Evolutionary conservation across 2,888 invertebrate genomes (phyloP), one percentile per base, ranked within the genome.

Genomic region (Venusia cambrica): DNA sequence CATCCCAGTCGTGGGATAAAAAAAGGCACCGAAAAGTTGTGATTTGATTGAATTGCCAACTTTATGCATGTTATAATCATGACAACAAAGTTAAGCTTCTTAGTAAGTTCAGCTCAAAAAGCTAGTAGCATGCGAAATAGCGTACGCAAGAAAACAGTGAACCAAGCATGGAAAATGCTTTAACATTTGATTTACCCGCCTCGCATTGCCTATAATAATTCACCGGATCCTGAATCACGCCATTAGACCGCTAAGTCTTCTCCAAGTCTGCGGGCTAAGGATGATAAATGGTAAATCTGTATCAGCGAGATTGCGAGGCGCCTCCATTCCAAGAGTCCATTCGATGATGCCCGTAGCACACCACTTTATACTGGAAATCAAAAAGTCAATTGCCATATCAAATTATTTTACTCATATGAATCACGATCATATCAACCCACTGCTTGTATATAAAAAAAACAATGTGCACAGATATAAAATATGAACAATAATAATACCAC

Each of bases 271-370:
- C 30, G 44, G 44, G 40, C 45, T 45, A 51, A 45, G 35, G 38
- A 45, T 55, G 55, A 51, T 53, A 55, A 51, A 54, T 44, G 42
- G 26, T 46, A 44, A 48, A 50, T 48, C 38, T 26, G 48, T 31
- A 42, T 45, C 40, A 21, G 42, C 14, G 33, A 44, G 39, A 46
- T 47, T 43, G 42, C 45, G 13, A 44, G 44, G 45, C 49, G 48
- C 38, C 48, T 38, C 38, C 21, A 46, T 31, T 39, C n/a, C n/a
- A n/a, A 31, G 39, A 35, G 26, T 30, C 27, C 15, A n/a, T 5
- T 29, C 28, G 19, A 22, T 29, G 30, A 27, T 17, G 30, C 21
- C 30, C 27, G 21, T 9, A 26, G 18, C n/a, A 13, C 15, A 14
- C 18, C 12, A 21, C 17, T 16, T 14, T 5, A 29, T 19, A 19